Evolutionary conservation across 2,888 invertebrate species (phyloP).

Genomic region (Tribolium freemani): DNA sequence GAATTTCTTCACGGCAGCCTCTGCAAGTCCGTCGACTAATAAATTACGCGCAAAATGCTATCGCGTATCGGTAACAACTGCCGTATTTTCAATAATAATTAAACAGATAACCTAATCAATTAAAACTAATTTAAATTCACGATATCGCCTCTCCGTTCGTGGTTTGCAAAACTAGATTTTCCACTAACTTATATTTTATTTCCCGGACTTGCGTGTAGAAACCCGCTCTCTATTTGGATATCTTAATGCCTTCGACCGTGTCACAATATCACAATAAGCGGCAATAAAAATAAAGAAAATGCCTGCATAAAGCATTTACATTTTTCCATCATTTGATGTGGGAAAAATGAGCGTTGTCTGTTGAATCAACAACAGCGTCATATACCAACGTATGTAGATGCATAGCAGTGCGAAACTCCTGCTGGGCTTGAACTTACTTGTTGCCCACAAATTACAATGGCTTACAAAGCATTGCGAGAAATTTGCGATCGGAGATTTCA

Average conservation of each 20-base stretch:
- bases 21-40: conserved; percentile 6
- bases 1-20: neutral
- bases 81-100: conserved; percentile 59
- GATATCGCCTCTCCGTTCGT: conserved; percentile 52
- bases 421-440: conserved; percentile 21
- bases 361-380: conserved; percentile 42
- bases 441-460: conserved; percentile 33
- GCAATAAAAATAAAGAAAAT: neutral
- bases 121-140: conserved; percentile 60
- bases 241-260: conserved; percentile 21
- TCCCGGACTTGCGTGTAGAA: conserved; percentile 23
- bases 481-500: conserved; percentile 28
- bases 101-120: conserved; percentile 62
- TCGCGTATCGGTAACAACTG: conserved; percentile 52
- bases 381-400: neutral
- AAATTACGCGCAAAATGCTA: conserved; percentile 48
- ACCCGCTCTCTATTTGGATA: conserved; percentile 32
- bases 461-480: conserved; percentile 29
- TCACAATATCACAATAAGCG: neutral
- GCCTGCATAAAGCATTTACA: too few relatives aligned
- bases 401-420: conserved; percentile 13
- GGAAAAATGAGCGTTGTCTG: conserved; percentile 42
- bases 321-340: conserved; percentile 6
- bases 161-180: conserved; percentile 56
- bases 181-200: conserved; percentile 50